Evolutionary conservation across 2,797 vertebrate species (phyloP).

Genomic region (Catharus ustulatus): DNA sequence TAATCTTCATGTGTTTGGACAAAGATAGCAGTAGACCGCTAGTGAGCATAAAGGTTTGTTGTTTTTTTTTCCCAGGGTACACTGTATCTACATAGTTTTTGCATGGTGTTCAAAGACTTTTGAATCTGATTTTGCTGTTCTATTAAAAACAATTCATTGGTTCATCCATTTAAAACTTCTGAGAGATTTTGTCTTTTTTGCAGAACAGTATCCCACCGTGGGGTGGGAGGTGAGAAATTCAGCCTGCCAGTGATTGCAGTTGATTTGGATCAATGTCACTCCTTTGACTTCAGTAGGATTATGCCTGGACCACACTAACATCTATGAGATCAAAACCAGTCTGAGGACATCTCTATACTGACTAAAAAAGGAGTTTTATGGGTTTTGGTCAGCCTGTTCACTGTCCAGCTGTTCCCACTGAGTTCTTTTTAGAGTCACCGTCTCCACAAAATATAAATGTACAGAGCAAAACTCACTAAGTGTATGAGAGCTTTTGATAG

Average conservation of each 20-base stretch:
- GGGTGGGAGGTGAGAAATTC: conserved; percentile 46
- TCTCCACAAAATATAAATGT: conserved; percentile 1
- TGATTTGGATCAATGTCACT: conserved; percentile 23
- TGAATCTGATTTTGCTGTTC: not conserved
- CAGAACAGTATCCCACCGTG: not conserved
- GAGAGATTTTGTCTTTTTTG: not conserved
- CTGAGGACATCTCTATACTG: not conserved
- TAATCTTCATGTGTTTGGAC: not conserved
- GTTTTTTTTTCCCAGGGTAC: not conserved
- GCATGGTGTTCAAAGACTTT: not conserved
- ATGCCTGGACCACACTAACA: not conserved
- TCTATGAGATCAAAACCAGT: conserved; percentile 5
- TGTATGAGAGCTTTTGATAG: conserved; percentile 16
- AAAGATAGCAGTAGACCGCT: not conserved
- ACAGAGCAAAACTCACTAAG: conserved; percentile 1
- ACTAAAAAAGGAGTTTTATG: not conserved
- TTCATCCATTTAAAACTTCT: conserved; percentile 8
- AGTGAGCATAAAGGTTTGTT: not conserved
- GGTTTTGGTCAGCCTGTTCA: not conserved
- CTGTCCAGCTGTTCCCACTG: not conserved
- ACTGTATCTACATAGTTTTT: not conserved
- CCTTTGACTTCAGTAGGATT: conserved; percentile 18
- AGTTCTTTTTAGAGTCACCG: conserved; percentile 19
- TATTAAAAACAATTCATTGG: not conserved
- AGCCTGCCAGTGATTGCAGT: conserved; percentile 17